Percentiles rank a stretch among this genome's conserved stretches.
These are phyloP conservation scores for Nezara viridula DNA, from an alignment of 2,888 invertebrate genomes.

Conservation along the genomic window DNA sequence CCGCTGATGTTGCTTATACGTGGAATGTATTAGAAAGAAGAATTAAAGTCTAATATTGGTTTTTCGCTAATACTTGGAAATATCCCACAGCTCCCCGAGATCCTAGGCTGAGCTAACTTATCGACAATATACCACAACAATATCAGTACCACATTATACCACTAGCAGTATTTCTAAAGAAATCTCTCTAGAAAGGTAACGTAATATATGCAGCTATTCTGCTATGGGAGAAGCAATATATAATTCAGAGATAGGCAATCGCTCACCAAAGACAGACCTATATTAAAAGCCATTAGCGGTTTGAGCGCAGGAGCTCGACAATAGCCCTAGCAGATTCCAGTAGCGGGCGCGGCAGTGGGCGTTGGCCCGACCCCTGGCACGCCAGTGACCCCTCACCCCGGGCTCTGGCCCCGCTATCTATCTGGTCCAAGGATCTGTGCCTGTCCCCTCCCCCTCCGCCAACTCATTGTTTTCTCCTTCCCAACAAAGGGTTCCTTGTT, in stretches of 20 bases:
- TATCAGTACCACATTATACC: too few species aligned
- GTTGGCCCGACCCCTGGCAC: not conserved
- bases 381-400: not conserved
- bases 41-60: too few species aligned
- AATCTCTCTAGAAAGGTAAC: too few species aligned
- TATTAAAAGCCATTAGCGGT: not conserved
- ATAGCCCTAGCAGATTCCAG: not conserved
- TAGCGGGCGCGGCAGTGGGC: conserved; percentile 27
- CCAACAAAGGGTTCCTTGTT: not conserved
- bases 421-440: conserved; percentile 11
- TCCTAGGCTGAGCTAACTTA: too few species aligned
- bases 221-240: not conserved
- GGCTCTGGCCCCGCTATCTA: not conserved
- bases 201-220: not conserved
- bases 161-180: too few species aligned
- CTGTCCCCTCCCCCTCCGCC: not conserved
- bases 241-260: not conserved
- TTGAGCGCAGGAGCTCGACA: not conserved
- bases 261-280: not conserved
- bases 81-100: too few species aligned
- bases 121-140: too few species aligned
- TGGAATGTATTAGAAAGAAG: too few species aligned
- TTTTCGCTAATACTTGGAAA: too few species aligned
- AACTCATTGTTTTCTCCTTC: not conserved
- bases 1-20: too few species aligned